phyloP scores from a whole-genome alignment of 1,140 invertebrate species.

The Drosophila setifemur region DNA sequence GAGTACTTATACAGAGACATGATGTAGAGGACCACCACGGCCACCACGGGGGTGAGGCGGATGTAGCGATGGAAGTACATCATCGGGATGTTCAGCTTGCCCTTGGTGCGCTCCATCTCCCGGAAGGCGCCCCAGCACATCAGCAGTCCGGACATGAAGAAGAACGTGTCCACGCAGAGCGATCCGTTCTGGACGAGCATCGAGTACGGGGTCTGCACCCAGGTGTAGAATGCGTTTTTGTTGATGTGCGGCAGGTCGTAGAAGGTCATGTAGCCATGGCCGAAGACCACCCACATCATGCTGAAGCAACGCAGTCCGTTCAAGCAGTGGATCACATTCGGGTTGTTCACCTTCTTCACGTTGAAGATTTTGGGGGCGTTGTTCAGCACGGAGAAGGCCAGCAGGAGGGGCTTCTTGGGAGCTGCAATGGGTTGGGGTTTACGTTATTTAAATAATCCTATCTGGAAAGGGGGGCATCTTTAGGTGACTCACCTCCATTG shows the following conservation, averaged over 20 bases:
- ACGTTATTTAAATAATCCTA: neutral
- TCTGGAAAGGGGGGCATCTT: fast-evolving
- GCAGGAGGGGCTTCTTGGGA: slow-evolving; percentile 55
- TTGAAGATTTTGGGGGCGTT: slow-evolving; percentile 79
- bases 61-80: slow-evolving; percentile 85
- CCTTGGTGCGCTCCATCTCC: slow-evolving; percentile 86
- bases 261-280: slow-evolving; percentile 83
- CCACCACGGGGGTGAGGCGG: slow-evolving; percentile 85
- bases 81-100: slow-evolving; percentile 75
- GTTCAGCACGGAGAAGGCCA: slow-evolving; percentile 73
- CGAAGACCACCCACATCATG: slow-evolving; percentile 87
- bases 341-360: slow-evolving; percentile 68
- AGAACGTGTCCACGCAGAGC: slow-evolving; percentile 87
- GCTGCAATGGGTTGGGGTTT: neutral
- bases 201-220: slow-evolving; percentile 83
- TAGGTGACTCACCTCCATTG: slow-evolving; percentile 48
- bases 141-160: slow-evolving; percentile 87
- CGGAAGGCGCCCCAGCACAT: slow-evolving; percentile 86
- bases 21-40: slow-evolving; percentile 84
- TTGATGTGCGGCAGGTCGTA: slow-evolving; percentile 72
- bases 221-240: slow-evolving; percentile 58
- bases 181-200: slow-evolving; percentile 85
- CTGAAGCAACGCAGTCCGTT: slow-evolving; percentile 86
- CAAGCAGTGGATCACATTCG: slow-evolving; percentile 83
- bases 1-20: slow-evolving; percentile 83